Conservation (phyloP, 2,888 invertebrate species). For the Ectemnius continuus region DNA sequence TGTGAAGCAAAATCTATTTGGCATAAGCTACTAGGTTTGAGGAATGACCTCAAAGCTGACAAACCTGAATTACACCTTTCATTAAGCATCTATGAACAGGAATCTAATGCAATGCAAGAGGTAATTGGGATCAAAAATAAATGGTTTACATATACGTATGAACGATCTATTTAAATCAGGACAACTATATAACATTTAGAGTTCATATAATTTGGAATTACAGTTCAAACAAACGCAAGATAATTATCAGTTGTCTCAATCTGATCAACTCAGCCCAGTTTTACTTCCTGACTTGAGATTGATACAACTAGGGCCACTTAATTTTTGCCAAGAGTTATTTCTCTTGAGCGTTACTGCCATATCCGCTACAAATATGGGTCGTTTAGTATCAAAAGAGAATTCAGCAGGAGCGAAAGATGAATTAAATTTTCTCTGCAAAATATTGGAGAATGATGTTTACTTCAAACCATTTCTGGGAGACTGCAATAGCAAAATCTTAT, state of each 20-base stretch:
- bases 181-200: too few relatives aligned
- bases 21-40: conserved; percentile 74
- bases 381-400: conserved; percentile 72
- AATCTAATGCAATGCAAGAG: conserved; percentile 34
- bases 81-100: conserved; percentile 72
- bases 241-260: conserved; percentile 14
- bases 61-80: conserved; percentile 75
- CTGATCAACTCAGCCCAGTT: conserved; percentile 35
- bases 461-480: conserved; percentile 70
- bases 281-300: conserved; percentile 69
- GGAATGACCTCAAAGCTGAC: conserved; percentile 70
- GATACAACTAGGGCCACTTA: conserved; percentile 74
- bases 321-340: conserved; percentile 75
- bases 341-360: conserved; percentile 81
- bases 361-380: conserved; percentile 80
- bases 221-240: conserved; percentile 14
- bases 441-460: conserved; percentile 71
- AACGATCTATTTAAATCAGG: too few relatives aligned
- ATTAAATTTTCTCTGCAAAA: conserved; percentile 68
- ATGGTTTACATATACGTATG: not conserved
- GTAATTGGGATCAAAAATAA: conserved; percentile 26
- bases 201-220: conserved; percentile 4
- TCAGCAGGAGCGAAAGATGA: conserved; percentile 47
- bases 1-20: conserved; percentile 69
- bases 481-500: conserved; percentile 67